These are phyloP conservation scores for Sceloporus undulatus DNA, from an alignment of 2,113 vertebrate species.

Conservation along the genomic window DNA sequence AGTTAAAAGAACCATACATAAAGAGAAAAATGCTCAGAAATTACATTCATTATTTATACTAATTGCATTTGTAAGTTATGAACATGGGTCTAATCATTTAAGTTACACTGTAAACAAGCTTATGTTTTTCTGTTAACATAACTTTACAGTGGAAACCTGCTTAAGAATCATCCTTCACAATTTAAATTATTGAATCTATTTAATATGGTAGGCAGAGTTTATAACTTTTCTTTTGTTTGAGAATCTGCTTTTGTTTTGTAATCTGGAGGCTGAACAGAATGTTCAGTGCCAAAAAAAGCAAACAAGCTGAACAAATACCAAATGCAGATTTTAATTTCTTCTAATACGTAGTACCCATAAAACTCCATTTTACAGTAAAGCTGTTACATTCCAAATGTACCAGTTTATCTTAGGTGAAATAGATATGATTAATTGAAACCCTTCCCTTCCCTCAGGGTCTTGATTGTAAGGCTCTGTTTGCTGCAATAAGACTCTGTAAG, in stretches of 20 bases:
- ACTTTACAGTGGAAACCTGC: not conserved
- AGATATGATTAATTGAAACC: slow-evolving; percentile 5
- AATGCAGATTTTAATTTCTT: slow-evolving; percentile 37
- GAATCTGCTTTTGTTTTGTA: slow-evolving; percentile 37
- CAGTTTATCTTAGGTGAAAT: not conserved
- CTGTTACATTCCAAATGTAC: slow-evolving; percentile 18
- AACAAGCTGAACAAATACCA: slow-evolving; percentile 27
- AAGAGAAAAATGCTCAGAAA: not conserved
- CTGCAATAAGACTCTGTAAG: no score
- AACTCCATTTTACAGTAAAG: slow-evolving; percentile 16
- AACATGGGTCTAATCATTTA: not conserved
- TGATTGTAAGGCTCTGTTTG: no score
- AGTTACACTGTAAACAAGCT: not conserved
- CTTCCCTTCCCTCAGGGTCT: not conserved
- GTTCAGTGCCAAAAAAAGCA: slow-evolving; percentile 33
- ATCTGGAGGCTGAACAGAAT: slow-evolving; percentile 39
- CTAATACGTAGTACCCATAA: slow-evolving; percentile 15
- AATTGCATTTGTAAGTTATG: not conserved
- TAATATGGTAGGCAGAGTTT: slow-evolving; percentile 1
- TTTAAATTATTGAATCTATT: slow-evolving; percentile 6
- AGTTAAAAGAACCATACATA: not conserved
- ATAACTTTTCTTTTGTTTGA: slow-evolving; percentile 31
- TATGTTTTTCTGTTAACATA: not conserved
- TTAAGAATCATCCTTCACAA: slow-evolving; percentile 1
- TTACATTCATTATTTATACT: not conserved